Percentiles rank a stretch among this genome's conserved stretches.
These are phyloP conservation scores for Trileptium ribeirensis DNA, from an alignment of 2,888 invertebrate genomes.

Conservation along the genomic window DNA sequence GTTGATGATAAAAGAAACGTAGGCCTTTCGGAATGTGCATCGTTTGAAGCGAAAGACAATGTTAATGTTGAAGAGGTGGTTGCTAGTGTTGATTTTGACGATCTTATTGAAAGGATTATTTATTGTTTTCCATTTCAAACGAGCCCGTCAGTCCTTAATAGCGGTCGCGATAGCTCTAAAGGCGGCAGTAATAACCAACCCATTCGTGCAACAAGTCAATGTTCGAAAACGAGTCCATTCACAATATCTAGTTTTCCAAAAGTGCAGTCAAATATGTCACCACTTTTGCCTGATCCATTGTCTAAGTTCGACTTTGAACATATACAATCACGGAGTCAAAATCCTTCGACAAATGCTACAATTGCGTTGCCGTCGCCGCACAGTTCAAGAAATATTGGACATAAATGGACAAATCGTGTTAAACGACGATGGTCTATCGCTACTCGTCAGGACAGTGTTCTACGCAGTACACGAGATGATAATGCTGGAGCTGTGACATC, in stretches of 20 bases:
- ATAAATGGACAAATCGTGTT: neutral
- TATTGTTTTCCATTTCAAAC: neutral
- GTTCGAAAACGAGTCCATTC: neutral
- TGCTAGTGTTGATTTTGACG: neutral
- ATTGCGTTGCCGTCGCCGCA: no score
- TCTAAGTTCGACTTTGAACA: no score
- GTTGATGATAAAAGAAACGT: no score
- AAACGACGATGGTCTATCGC: neutral
- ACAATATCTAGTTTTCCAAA: no score
- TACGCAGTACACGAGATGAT: no score
- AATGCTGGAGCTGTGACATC: neutral
- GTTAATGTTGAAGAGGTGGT: no score
- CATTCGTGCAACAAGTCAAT: neutral
- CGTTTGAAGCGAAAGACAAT: no score
- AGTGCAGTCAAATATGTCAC: neutral
- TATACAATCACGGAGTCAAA: no score
- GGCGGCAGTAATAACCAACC: neutral
- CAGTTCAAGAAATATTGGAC: neutral
- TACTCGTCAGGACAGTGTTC: neutral
- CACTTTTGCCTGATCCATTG: neutral
- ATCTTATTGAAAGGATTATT: neutral
- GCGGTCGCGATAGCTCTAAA: neutral
- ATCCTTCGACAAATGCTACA: neutral
- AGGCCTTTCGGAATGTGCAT: no score
- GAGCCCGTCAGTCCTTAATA: no score